Conservation (phyloP, 2,888 invertebrate genomes). For the Auanema sp. region DNA sequence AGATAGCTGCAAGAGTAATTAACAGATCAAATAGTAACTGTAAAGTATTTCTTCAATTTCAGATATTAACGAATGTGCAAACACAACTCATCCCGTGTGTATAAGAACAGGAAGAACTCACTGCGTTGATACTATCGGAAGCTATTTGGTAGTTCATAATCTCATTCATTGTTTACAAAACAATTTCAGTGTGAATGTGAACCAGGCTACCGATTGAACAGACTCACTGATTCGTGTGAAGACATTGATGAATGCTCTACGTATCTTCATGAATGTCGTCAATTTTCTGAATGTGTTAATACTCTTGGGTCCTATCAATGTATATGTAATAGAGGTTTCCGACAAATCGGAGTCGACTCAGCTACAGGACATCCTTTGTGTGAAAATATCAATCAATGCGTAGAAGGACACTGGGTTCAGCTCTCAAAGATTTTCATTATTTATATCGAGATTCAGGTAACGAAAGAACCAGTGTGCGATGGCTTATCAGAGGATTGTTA, state of each 20-base stretch:
- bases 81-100: no score
- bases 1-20: slow-evolving; percentile 5
- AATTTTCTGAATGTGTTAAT: slow-evolving; percentile 6
- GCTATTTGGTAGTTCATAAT: slow-evolving; percentile 56
- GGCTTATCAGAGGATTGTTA: not conserved
- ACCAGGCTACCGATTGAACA: slow-evolving; percentile 2
- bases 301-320: slow-evolving; percentile 11
- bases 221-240: slow-evolving; percentile 4
- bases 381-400: slow-evolving; percentile 9
- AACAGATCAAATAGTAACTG: not conserved
- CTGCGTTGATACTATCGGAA: slow-evolving; percentile 57
- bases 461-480: not conserved
- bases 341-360: not conserved
- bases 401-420: slow-evolving; percentile 6
- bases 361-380: not conserved
- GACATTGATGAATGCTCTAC: slow-evolving; percentile 43
- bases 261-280: slow-evolving; percentile 5
- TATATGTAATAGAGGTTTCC: slow-evolving; percentile 6
- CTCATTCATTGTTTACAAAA: not conserved
- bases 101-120: slow-evolving; percentile 19
- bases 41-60: not conserved
- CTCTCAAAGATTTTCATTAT: no score
- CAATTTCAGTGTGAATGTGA: slow-evolving; percentile 9
- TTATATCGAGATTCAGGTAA: not conserved
- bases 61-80: no score